Conservation (phyloP, 2,888 invertebrate species). For the Acleris literana region DNA sequence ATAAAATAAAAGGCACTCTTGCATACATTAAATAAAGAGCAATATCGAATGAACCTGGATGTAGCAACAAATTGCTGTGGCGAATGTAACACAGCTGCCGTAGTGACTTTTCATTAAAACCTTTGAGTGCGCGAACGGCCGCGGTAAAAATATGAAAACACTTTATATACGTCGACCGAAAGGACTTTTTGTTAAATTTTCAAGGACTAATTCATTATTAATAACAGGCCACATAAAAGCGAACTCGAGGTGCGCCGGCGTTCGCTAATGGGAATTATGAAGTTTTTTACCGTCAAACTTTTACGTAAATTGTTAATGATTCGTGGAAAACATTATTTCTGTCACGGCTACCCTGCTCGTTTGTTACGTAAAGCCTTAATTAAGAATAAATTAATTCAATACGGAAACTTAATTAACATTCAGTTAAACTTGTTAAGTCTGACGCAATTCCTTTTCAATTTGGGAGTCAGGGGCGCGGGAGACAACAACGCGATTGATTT, state of each 20-base stretch:
- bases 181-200: constrained; percentile 18
- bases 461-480: constrained; percentile 9
- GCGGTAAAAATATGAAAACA: constrained; percentile 24
- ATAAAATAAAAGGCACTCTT: constrained; percentile 46
- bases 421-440: constrained; percentile 22
- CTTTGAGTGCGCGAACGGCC: constrained; percentile 6
- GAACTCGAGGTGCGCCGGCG: constrained; percentile 23
- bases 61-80: constrained; percentile 54
- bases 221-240: constrained; percentile 29
- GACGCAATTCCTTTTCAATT: constrained; percentile 31
- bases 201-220: constrained; percentile 36
- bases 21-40: constrained; percentile 39
- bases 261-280: constrained; percentile 34
- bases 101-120: constrained; percentile 55
- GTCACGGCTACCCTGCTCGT: constrained; percentile 3
- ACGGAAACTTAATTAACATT: constrained; percentile 26
- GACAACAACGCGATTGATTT: constrained; percentile 14
- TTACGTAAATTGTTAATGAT: constrained; percentile 14
- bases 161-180: constrained; percentile 9
- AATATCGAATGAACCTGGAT: constrained; percentile 41
- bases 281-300: constrained; percentile 29
- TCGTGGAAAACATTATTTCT: constrained; percentile 1
- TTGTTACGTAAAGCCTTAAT: constrained; percentile 18
- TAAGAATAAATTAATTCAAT: constrained; percentile 14
- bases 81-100: constrained; percentile 50